These are phyloP conservation scores for Dipodomys merriami DNA, from an alignment of 2,113 vertebrate genomes.

Conservation along the genomic window DNA sequence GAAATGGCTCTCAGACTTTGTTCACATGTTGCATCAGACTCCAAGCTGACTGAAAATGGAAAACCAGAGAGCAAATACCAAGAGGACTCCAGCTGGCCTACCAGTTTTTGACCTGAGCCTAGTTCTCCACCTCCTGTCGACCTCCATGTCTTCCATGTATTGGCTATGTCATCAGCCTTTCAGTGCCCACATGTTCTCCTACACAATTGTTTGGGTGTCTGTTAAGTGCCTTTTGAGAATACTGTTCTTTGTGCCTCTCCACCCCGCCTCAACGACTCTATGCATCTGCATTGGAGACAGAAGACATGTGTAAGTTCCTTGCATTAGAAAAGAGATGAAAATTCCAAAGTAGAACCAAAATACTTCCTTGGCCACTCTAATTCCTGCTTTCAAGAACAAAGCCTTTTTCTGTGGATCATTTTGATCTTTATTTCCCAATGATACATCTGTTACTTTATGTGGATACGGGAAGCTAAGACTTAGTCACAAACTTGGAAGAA, in stretches of 20 bases:
- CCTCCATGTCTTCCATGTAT: background rate
- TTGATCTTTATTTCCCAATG: background rate
- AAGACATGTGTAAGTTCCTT: background rate
- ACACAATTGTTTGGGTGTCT: constrained; percentile 25
- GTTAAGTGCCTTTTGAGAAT: background rate
- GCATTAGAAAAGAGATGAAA: background rate
- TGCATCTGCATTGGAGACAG: background rate
- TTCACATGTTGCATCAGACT: background rate
- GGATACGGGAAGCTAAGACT: background rate
- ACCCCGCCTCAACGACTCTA: background rate
- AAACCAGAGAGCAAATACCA: background rate
- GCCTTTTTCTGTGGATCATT: background rate
- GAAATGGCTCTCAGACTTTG: constrained; percentile 4
- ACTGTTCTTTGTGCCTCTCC: background rate
- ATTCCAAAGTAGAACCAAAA: background rate
- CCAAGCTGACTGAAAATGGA: background rate
- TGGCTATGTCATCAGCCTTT: constrained; percentile 20
- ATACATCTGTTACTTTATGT: background rate
- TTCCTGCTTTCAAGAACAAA: background rate
- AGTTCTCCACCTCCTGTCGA: background rate
- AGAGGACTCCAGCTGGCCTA: background rate
- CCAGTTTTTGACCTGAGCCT: background rate
- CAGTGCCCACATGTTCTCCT: constrained; percentile 23
- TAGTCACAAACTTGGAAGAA: background rate
- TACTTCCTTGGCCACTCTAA: background rate